Evolutionary conservation across 2,888 invertebrate genomes (phyloP).

Genomic region (Meloe dianella): DNA sequence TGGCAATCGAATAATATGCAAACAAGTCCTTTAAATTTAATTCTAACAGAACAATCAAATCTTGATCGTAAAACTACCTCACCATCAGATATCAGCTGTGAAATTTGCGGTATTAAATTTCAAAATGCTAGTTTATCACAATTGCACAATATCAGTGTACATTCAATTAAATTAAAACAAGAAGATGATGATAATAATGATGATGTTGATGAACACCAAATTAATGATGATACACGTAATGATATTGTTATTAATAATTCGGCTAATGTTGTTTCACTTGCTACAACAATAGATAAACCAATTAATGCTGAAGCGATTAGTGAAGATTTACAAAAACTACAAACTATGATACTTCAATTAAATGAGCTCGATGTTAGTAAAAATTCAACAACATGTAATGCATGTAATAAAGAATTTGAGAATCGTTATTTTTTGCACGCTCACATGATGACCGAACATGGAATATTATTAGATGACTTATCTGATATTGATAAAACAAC

Average conservation of each 20-base stretch:
- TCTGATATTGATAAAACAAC: slow-evolving; percentile 53
- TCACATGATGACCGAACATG: slow-evolving; percentile 73
- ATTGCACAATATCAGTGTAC: slow-evolving; percentile 57
- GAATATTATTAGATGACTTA: slow-evolving; percentile 61
- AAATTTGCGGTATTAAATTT: slow-evolving; percentile 62
- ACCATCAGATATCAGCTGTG: slow-evolving; percentile 62
- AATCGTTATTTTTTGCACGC: slow-evolving; percentile 73
- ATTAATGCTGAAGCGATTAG: slow-evolving; percentile 70
- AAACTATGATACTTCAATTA: slow-evolving; percentile 88
- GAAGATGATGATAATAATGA: slow-evolving; percentile 33
- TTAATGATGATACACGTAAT: slow-evolving; percentile 47
- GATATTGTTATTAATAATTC: not conserved
- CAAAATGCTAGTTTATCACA: slow-evolving; percentile 60
- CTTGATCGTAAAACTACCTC: slow-evolving; percentile 61
- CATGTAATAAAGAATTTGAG: slow-evolving; percentile 76
- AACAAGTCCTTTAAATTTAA: slow-evolving; percentile 79
- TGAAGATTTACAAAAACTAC: slow-evolving; percentile 85
- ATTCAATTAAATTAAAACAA: slow-evolving; percentile 37
- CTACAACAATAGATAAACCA: slow-evolving; percentile 44
- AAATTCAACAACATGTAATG: slow-evolving; percentile 64
- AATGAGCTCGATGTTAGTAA: slow-evolving; percentile 77
- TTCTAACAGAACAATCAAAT: slow-evolving; percentile 71
- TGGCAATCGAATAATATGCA: slow-evolving; percentile 62
- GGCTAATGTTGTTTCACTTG: not conserved
- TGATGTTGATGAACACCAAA: slow-evolving; percentile 40